Evolutionary conservation across 1,140 invertebrate genomes (phyloP), one percentile per base, ranked within the genome.

Genomic region (Goniozus legneri): DNA sequence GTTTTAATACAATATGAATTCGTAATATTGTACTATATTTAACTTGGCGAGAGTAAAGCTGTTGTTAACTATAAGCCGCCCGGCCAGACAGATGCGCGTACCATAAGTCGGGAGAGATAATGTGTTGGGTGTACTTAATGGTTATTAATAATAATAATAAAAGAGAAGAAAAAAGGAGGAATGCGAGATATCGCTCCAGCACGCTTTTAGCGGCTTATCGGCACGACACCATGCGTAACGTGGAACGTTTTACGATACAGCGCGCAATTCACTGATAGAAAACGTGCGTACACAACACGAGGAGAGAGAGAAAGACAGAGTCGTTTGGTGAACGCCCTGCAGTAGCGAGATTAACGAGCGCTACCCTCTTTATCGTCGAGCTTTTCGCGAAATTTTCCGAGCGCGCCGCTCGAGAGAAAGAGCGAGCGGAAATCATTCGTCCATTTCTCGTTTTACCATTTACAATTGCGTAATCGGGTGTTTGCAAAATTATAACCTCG

Each of bases 51-150:
- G 24, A 38, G 14, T 14, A 46, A 43, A 53, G 50, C 50, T 49
- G 56, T 39, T 45, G 43, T 38, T 48, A 51, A 50, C 55, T 56
- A 56, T 61, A 59, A 51, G 43, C 12, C 21, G 24, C 4, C 40
- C 35, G 40, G 47, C 42, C 39, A 19, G 44, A 41, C 59, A 57
- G 51, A 57, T 54, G 56, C 43, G 20, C 2, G 47, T 48, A 47
- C 40, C 31, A 36, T 18, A 13, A 43, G 41, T 44, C 36, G 18
- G 46, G 54, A n/a, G n/a, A n/a, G n/a, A n/a, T n/a, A n/a, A 56
- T 59, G 47, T 59, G 58, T 56, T 51, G 21, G 16, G 42, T 39
- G 30, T 47, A 30, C 47, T 61, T 59, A 61, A 59, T 42, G 37
- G 43, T 56, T 61, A 49, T 57, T 59, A 61, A 59, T 61, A 59